Evolutionary conservation across 2,888 invertebrate species (phyloP), one percentile per base, ranked within the genome.

Genomic region (Itoplectis maculator): DNA sequence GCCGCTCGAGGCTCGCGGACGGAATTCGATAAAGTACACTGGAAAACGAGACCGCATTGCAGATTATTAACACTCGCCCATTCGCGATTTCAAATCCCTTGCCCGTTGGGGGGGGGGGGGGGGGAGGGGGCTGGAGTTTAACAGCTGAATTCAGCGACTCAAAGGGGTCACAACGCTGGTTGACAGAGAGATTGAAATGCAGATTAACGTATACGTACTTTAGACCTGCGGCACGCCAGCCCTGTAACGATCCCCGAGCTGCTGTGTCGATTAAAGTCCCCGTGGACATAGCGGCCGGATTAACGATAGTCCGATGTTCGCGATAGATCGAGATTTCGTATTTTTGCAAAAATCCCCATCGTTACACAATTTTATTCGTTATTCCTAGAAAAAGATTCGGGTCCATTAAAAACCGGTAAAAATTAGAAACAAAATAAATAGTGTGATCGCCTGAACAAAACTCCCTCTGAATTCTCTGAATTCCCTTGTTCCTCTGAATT

Each of bases 61-160:
- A 63, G 78, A 82, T 86, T 86, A 86, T 86, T 80, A 82, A 85
- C 82, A 79, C 47, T 61, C 77, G 49, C 37, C 51, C 61, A n/a
- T 77, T 69, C 45, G 54, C 35, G 63, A 77, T 77, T 51, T 29
- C 69, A 63, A 77, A 40, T 51, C 42, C 69, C 54, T 15, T 2
- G 20, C 68, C 15, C 54, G 49, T 20, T 7, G 47, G 11, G 4
- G 37, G 51, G 11, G 20, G 29, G 54, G 66, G 29, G 29, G 29
- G 5, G 29, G 29, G 29, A 5, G 29, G 29, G 5, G 29, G 29
- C 3, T 2, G 29, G 70, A 20, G 45, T 59, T 45, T 18, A 59
- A 56, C 70, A 37, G 63, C 40, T n/a, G 20, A 49, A 40, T 49
- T 37, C 49, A 49, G 7, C 20, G 40, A 20, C 56, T 59, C 42